A percentile compares a stretch with the other conserved stretches of the same genome.
Conservation (phyloP, 2,888 invertebrate genomes). For the Cyaniris semiargus region DNA sequence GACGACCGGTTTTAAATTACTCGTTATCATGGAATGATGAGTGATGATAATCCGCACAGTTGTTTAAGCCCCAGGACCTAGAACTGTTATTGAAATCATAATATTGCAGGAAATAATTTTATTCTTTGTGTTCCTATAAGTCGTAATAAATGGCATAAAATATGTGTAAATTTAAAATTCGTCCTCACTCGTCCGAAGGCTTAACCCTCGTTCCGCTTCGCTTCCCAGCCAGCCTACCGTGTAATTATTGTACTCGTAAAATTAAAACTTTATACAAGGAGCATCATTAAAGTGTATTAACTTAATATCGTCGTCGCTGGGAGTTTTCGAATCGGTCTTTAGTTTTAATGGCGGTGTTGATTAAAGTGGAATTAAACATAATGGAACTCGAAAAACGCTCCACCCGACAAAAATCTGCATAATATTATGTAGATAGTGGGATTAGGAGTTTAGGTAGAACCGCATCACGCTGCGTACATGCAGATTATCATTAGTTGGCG, state of each 20-base stretch:
- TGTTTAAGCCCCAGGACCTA: background rate
- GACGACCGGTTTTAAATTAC: no score
- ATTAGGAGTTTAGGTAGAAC: background rate
- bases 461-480: constrained; percentile 12
- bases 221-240: background rate
- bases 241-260: constrained; percentile 4
- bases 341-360: background rate
- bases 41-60: background rate
- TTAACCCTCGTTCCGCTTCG: background rate
- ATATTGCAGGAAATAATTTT: background rate
- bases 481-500: background rate
- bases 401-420: background rate
- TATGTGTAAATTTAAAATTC: background rate
- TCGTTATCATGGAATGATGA: background rate
- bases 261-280: constrained; percentile 14
- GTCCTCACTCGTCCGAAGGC: background rate
- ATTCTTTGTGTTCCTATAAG: background rate
- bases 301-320: background rate
- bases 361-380: background rate
- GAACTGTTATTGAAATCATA: background rate
- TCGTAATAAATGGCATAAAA: background rate
- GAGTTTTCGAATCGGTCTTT: background rate
- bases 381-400: background rate
- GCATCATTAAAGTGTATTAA: background rate
- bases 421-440: background rate